Conservation (phyloP, 2,797 vertebrate species). For the Melanotaenia pygmaea region DNA sequence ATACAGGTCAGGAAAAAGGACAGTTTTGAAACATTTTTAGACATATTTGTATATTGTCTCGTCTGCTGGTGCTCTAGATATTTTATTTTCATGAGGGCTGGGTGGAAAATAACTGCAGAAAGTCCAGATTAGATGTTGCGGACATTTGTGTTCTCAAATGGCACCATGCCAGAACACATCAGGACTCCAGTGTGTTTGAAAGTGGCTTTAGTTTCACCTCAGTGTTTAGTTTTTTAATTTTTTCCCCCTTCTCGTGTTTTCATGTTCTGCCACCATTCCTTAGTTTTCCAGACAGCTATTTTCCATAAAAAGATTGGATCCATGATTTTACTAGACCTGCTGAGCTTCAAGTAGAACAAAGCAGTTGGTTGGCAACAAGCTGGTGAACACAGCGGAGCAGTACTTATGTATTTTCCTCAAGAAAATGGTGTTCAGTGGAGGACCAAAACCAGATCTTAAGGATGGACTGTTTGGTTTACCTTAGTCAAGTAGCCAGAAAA, state of each 20-base stretch:
- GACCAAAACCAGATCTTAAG: background rate
- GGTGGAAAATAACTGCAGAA: no score
- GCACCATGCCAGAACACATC: background rate
- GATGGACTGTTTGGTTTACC: background rate
- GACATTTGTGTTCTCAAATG: background rate
- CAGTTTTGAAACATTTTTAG: no score
- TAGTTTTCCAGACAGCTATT: background rate
- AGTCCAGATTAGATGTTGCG: no score
- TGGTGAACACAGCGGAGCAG: background rate
- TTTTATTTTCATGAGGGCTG: no score
- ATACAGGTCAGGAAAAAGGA: no score
- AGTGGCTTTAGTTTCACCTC: conserved; percentile 5
- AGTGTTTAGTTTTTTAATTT: background rate
- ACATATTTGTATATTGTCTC: no score
- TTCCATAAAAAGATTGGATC: background rate
- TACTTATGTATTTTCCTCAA: background rate
- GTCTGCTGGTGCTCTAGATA: no score
- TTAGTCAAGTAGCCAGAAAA: background rate
- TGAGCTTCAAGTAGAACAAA: background rate
- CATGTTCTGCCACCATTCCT: background rate
- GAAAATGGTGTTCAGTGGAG: background rate
- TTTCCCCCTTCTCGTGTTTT: background rate
- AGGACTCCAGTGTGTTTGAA: background rate
- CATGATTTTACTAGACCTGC: background rate
- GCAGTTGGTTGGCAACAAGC: background rate